These are phyloP conservation scores for Aphidius ervi DNA, from an alignment of 1,140 invertebrate species.

Conservation along the genomic window DNA sequence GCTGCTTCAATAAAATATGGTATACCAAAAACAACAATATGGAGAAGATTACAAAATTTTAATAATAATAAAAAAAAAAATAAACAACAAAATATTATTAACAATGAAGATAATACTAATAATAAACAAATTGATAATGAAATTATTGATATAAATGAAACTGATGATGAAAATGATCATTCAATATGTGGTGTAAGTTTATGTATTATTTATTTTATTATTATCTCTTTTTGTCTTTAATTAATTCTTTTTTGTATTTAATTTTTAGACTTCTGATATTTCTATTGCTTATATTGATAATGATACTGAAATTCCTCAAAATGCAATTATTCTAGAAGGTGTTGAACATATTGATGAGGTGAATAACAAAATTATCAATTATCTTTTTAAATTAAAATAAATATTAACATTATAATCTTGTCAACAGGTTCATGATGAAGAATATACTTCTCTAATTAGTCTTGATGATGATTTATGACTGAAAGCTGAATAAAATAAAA, in stretches of 20 bases:
- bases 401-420: too few relatives aligned
- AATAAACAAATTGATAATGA: conserved; percentile 9
- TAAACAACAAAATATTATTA: conserved; percentile 21
- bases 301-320: conserved; percentile 36
- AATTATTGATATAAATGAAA: conserved; percentile 22
- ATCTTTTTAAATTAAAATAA: too few relatives aligned
- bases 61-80: conserved; percentile 6
- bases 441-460: too few relatives aligned
- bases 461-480: too few relatives aligned
- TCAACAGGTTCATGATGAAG: too few relatives aligned
- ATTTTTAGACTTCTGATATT: conserved; percentile 38
- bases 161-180: conserved; percentile 27
- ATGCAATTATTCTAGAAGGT: conserved; percentile 41
- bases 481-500: too few relatives aligned
- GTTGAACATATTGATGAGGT: too few relatives aligned
- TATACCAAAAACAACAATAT: conserved; percentile 62
- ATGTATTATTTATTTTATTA: conserved; percentile 1
- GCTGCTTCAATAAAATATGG: conserved; percentile 55
- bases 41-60: conserved; percentile 55
- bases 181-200: conserved; percentile 38
- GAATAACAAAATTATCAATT: too few relatives aligned
- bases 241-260: not conserved
- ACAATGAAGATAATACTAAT: not conserved
- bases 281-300: conserved; percentile 51
- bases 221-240: not conserved